These are phyloP conservation scores for Cosmia pyralina DNA, from an alignment of 2,888 invertebrate species.

Conservation along the genomic window DNA sequence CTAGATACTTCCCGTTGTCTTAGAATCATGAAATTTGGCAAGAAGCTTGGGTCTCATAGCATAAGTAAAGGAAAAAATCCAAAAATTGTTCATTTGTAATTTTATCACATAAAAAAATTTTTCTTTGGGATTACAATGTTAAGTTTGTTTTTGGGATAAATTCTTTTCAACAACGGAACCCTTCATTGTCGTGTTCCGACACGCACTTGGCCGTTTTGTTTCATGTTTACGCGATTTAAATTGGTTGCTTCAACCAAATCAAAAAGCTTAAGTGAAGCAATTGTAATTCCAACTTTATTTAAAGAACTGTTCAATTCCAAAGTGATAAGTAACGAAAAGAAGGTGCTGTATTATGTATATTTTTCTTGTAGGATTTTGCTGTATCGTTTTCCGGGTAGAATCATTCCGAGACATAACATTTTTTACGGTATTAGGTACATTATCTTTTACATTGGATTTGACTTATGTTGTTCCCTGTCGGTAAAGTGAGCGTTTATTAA, in stretches of 20 bases:
- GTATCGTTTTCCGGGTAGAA: conserved; percentile 37
- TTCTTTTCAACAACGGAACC: no score
- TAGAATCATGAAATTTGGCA: no score
- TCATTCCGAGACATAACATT: conserved; percentile 29
- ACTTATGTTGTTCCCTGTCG: conserved; percentile 4
- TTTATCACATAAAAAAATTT: no score
- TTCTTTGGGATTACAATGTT: no score
- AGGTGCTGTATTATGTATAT: conserved; percentile 2
- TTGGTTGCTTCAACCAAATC: not conserved
- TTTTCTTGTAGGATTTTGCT: conserved; percentile 29
- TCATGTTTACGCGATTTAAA: not conserved
- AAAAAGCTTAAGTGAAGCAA: no score
- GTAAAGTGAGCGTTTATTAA: not conserved
- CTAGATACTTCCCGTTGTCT: no score
- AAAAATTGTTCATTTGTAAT: no score
- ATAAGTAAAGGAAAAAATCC: no score
- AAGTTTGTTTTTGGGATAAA: no score
- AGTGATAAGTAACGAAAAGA: conserved; percentile 42
- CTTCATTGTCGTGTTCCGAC: no score
- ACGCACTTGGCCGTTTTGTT: not conserved
- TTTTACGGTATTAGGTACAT: conserved; percentile 16
- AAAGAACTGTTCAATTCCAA: conserved; percentile 26
- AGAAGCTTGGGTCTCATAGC: no score
- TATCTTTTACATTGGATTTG: conserved; percentile 19
- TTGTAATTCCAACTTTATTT: no score